Percentiles rank a stretch among this genome's conserved stretches.
Evolutionary conservation across 2,888 invertebrate genomes (phyloP).

Genomic region (Sphaerolaimus hirsutus): DNA sequence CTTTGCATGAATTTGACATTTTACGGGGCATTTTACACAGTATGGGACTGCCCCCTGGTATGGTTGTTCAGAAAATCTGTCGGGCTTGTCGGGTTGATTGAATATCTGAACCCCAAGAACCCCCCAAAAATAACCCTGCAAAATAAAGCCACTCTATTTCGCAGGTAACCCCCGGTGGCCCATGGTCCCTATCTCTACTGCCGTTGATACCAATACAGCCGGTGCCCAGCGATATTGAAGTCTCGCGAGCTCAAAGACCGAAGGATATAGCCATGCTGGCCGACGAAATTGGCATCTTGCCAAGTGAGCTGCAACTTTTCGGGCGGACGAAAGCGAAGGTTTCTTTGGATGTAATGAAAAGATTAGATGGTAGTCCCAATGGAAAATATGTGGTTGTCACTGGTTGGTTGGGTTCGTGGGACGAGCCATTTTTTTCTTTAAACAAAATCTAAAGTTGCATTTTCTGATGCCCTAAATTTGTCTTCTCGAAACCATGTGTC

Average conservation of each 20-base stretch:
- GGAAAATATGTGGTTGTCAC: slow-evolving; percentile 86
- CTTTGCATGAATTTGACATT: no score
- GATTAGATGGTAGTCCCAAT: slow-evolving; percentile 42
- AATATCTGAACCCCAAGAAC: no score
- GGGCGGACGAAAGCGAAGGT: slow-evolving; percentile 87
- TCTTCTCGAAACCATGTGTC: no score
- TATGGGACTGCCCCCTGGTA: no score
- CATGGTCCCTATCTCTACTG: slow-evolving; percentile 49
- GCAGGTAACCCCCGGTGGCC: slow-evolving; percentile 9
- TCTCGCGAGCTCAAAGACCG: slow-evolving; percentile 43
- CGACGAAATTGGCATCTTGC: slow-evolving; percentile 32
- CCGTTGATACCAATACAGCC: slow-evolving; percentile 41
- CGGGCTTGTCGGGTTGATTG: no score
- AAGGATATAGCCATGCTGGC: slow-evolving; percentile 19
- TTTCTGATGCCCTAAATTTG: no score
- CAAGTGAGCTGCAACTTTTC: slow-evolving; percentile 60
- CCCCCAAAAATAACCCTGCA: no score
- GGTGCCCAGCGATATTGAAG: slow-evolving; percentile 70
- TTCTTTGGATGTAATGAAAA: slow-evolving; percentile 48
- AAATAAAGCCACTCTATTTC: no score
- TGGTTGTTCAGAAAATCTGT: no score
- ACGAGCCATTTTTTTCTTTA: no score
- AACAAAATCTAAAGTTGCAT: no score
- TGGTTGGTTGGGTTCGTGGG: slow-evolving; percentile 36
- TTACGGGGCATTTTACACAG: no score